Conservation (phyloP, 2,888 invertebrate species). For the Tachystola acroxantha region DNA sequence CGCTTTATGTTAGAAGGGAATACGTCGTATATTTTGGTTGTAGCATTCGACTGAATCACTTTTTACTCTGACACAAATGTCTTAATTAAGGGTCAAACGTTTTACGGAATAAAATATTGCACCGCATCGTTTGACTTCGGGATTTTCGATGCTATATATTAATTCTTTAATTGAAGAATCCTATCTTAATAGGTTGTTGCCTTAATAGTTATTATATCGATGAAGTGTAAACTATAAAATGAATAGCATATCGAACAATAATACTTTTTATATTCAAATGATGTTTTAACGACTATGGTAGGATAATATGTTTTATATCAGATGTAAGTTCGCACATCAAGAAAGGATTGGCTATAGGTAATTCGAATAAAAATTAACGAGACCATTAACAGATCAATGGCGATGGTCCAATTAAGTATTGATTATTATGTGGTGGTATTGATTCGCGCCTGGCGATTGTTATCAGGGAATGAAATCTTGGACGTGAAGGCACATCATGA, state of each 20-base stretch:
- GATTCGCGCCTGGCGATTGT: constrained; percentile 42
- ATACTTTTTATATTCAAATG: constrained; percentile 21
- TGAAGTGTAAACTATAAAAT: constrained; percentile 9
- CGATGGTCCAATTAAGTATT: constrained; percentile 58
- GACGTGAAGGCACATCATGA: constrained; percentile 25
- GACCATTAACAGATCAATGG: constrained; percentile 67
- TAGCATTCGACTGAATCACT: constrained; percentile 41
- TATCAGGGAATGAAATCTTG: constrained; percentile 67
- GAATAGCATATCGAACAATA: constrained; percentile 20
- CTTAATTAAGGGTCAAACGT: constrained; percentile 63
- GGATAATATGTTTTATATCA: constrained; percentile 23
- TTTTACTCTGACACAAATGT: constrained; percentile 48
- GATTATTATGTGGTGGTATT: constrained; percentile 50
- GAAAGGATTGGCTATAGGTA: constrained; percentile 40
- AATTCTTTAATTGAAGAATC: constrained; percentile 24
- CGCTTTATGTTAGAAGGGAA: constrained; percentile 43
- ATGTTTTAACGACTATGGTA: constrained; percentile 7
- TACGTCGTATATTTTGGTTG: constrained; percentile 51
- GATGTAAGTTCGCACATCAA: constrained; percentile 32
- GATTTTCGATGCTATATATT: constrained; percentile 26
- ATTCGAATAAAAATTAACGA: constrained; percentile 56
- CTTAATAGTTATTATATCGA: constrained; percentile 13
- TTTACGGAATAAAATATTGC: constrained; percentile 48
- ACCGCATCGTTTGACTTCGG: constrained; percentile 31
- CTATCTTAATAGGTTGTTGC: constrained; percentile 10